Base-by-base conservation (phyloP, 2,888 invertebrate genomes). In the Tetropium fuscum region DNA sequence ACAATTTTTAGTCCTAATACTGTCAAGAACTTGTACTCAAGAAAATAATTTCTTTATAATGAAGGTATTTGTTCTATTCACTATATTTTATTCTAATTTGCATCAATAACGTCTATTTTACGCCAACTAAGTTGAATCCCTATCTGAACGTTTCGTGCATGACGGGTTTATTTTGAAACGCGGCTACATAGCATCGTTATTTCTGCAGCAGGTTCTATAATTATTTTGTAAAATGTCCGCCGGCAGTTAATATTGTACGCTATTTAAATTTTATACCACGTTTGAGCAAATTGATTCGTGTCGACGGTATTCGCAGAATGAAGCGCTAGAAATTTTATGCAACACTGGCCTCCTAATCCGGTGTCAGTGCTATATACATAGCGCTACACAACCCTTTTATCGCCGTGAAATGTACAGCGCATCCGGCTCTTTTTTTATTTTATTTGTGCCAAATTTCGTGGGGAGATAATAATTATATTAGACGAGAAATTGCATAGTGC, bases 381-480 rank as follows among this genome's bases (percentile, higher is more conserved):
- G 54, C 54, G 20, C 27, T 27, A 40, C 54, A 55, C 25, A 55
- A 55, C 40, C 54, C 54, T 47, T 55, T 55, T 47, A 55, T 25
- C 19, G 54, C 47, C 16, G 13, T 30, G 15, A 30, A 47, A 55
- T 55, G 38, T 30, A 36, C 40, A 40, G 30, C 27, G 54, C 38
- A 44, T 47, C 47, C 38, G 30, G 27, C n/a, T 18, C 18, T 30
- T 27, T 55, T 55, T 47, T n/a, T n/a, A n/a, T 45, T 15, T 40
- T 36, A 47, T 47, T 41, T 54, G 38, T 54, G 22, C 54, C 10
- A 45, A 54, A 54, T 38, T 25, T 25, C 45, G 44, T 45, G 36
- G 19, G 13, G 45, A 54, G 22, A n/a, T n/a, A n/a, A 45, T 54
- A 54, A 54, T 54, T 54, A 44, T 44, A 54, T 54, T 45, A 54